These are phyloP conservation scores for Pammene aurita DNA, from an alignment of 2,888 invertebrate species.

Conservation along the genomic window DNA sequence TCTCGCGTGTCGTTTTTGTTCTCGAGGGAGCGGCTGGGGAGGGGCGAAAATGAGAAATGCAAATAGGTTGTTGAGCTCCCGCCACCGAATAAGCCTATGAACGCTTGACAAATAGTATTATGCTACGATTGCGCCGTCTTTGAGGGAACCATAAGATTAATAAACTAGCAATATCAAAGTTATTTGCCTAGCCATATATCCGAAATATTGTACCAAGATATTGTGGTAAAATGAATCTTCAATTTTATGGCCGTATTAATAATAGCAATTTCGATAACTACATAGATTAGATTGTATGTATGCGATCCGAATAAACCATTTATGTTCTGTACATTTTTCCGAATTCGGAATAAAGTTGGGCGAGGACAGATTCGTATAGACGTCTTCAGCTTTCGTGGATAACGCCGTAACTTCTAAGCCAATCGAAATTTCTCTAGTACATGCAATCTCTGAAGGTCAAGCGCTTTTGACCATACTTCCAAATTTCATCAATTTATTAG, in stretches of 20 bases:
- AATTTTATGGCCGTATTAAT: conserved; percentile 22
- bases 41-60: conserved; percentile 80
- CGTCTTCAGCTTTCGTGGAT: too few relatives aligned
- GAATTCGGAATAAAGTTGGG: not conserved
- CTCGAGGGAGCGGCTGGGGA: conserved; percentile 66
- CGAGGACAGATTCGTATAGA: too few relatives aligned
- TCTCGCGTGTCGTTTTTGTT: conserved; percentile 62
- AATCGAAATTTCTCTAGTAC: too few relatives aligned
- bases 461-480: too few relatives aligned
- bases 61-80: conserved; percentile 74
- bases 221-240: not conserved
- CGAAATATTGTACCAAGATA: conserved; percentile 8
- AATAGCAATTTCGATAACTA: conserved; percentile 9
- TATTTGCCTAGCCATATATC: conserved; percentile 23
- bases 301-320: not conserved
- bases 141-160: conserved; percentile 56
- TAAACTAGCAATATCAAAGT: conserved; percentile 50
- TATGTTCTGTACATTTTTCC: not conserved
- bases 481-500: too few relatives aligned
- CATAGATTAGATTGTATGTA: not conserved
- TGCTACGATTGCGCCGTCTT: conserved; percentile 60
- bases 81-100: conserved; percentile 70
- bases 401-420: too few relatives aligned
- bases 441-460: too few relatives aligned
- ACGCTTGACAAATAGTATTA: conserved; percentile 73